A percentile compares a stretch with the other conserved stretches of the same genome.
Evolutionary conservation across 2,888 invertebrate genomes (phyloP).

Genomic region (Diadromus collaris): DNA sequence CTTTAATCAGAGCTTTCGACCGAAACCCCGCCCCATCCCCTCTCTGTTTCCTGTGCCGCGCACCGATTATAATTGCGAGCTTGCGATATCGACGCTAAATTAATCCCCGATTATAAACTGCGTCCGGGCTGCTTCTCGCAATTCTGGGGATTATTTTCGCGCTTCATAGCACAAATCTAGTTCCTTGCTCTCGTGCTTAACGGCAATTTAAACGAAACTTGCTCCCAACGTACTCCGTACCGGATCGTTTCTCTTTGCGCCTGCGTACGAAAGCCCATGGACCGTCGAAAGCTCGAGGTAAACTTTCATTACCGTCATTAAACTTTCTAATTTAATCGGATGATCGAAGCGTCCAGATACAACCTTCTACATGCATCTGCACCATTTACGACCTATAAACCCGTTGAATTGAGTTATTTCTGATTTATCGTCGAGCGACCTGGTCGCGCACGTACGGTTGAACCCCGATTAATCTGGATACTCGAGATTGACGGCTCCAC

Average conservation of each 20-base stretch:
- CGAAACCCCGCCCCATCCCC: neutral
- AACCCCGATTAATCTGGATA: too few relatives aligned
- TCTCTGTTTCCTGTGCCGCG: neutral
- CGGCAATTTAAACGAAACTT: constrained; percentile 47
- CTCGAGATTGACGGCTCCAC: too few relatives aligned
- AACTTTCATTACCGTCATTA: constrained; percentile 51
- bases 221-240: constrained; percentile 5
- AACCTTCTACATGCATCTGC: neutral
- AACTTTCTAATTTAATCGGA: constrained; percentile 28
- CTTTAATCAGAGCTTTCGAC: neutral
- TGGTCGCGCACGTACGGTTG: too few relatives aligned
- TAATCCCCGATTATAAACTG: constrained; percentile 64
- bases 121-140: constrained; percentile 13
- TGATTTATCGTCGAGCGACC: neutral
- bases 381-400: neutral
- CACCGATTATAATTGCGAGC: constrained; percentile 25
- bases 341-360: constrained; percentile 20
- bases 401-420: constrained; percentile 6
- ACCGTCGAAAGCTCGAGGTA: constrained; percentile 2
- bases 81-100: constrained; percentile 61
- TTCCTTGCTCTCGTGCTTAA: constrained; percentile 43
- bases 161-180: constrained; percentile 55
- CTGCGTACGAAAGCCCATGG: constrained; percentile 25
- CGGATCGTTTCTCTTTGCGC: constrained; percentile 3
- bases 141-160: constrained; percentile 56